phyloP scores from a whole-genome alignment of 2,797 vertebrate genomes.

The Tapirus indicus region DNA sequence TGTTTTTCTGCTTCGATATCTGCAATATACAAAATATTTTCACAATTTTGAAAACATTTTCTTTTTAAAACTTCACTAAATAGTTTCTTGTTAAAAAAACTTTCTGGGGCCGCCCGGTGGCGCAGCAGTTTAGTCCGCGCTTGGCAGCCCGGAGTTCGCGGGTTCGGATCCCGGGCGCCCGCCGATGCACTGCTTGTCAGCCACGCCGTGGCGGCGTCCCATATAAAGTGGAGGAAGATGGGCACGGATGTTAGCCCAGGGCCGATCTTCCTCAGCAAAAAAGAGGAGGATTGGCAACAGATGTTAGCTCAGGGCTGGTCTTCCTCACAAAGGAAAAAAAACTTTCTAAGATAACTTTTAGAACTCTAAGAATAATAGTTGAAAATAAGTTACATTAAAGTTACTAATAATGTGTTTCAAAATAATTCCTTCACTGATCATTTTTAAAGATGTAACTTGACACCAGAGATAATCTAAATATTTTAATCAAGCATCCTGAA shows the following conservation, averaged over 20 bases:
- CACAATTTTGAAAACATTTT: conserved; percentile 59
- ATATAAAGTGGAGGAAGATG: too few relatives aligned
- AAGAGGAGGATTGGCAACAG: too few relatives aligned
- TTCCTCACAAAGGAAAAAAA: too few relatives aligned
- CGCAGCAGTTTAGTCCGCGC: too few relatives aligned
- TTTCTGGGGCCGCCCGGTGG: too few relatives aligned
- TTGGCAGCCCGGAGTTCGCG: too few relatives aligned
- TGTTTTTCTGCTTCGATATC: conserved; percentile 79
- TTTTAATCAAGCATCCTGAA: conserved; percentile 62
- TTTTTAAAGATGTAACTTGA: conserved; percentile 54
- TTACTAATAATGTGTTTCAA: conserved; percentile 21
- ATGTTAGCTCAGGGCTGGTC: too few relatives aligned
- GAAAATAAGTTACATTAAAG: conserved; percentile 14
- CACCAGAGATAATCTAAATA: conserved; percentile 25
- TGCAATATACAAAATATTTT: conserved; percentile 74
- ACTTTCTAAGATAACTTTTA: neutral
- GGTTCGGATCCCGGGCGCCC: too few relatives aligned
- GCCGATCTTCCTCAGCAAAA: too few relatives aligned
- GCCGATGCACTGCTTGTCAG: too few relatives aligned
- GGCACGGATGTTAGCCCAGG: too few relatives aligned
- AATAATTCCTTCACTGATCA: conserved; percentile 36
- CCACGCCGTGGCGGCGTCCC: too few relatives aligned
- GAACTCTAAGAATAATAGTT: conserved; percentile 5
- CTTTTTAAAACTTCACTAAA: neutral
- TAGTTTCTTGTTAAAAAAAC: conserved; percentile 20